Conservation (phyloP, 2,888 invertebrate genomes). For the Megalurothrips usitatus region DNA sequence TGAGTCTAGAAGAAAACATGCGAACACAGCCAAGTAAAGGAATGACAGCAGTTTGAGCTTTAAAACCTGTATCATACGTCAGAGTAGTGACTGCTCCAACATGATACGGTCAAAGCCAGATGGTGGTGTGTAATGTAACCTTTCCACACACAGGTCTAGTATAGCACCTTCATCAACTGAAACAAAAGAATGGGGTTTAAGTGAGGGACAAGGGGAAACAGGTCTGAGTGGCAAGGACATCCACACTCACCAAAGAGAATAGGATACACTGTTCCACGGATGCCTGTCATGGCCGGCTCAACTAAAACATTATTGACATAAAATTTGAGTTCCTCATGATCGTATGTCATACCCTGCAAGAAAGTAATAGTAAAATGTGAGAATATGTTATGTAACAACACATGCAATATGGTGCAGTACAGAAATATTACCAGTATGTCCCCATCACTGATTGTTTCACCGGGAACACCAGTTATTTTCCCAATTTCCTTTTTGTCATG, state of each 20-base stretch:
- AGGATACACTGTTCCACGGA: conserved; percentile 87
- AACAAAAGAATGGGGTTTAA: conserved; percentile 44
- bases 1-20: background rate
- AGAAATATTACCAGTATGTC: conserved; percentile 66
- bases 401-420: background rate
- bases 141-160: conserved; percentile 87
- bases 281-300: conserved; percentile 78
- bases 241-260: conserved; percentile 76
- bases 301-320: conserved; percentile 86
- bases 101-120: conserved; percentile 91
- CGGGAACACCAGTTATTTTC: conserved; percentile 56
- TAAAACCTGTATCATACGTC: conserved; percentile 46
- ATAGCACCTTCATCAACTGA: conserved; percentile 97
- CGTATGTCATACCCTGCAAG: conserved; percentile 81
- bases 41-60: background rate
- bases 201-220: conserved; percentile 23
- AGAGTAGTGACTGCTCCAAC: conserved; percentile 93
- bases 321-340: conserved; percentile 94
- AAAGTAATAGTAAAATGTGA: conserved; percentile 28
- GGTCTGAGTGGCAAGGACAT: background rate
- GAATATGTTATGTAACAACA: conserved; percentile 31
- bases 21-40: background rate
- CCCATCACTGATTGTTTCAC: conserved; percentile 70
- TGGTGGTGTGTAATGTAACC: conserved; percentile 78
- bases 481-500: conserved; percentile 77